Evolutionary conservation across 2,888 invertebrate species (phyloP).

Genomic region (Ormia ochracea): DNA sequence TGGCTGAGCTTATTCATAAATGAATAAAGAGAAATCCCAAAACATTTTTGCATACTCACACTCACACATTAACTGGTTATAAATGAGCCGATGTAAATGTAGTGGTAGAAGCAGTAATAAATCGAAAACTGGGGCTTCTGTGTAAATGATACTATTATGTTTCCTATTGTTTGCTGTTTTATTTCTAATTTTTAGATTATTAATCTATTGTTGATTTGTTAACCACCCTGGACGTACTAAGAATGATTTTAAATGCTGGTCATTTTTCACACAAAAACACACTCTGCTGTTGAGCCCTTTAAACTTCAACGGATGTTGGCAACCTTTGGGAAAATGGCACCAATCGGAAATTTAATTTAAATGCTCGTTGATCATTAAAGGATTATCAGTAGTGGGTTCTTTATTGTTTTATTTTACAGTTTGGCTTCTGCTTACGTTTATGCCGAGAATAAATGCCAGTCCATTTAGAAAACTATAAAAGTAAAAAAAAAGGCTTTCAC

Average conservation of each 20-base stretch:
- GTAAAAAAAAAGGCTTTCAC: slow-evolving; percentile 61
- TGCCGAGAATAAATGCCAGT: neutral
- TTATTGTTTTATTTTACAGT: slow-evolving; percentile 33
- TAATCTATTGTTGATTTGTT: slow-evolving; percentile 38
- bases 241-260: slow-evolving; percentile 25
- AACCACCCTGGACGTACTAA: neutral
- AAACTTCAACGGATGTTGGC: no score
- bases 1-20: neutral
- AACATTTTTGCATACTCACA: neutral
- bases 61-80: neutral
- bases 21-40: neutral
- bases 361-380: slow-evolving; percentile 45
- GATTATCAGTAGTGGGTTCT: slow-evolving; percentile 36
- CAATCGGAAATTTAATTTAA: slow-evolving; percentile 27
- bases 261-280: neutral
- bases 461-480: slow-evolving; percentile 36
- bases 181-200: slow-evolving; percentile 27
- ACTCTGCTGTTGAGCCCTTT: neutral
- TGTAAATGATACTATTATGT: slow-evolving; percentile 60
- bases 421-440: slow-evolving; percentile 36
- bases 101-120: neutral
- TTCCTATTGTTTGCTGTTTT: slow-evolving; percentile 45
- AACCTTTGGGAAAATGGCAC: neutral
- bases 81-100: neutral
- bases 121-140: slow-evolving; percentile 33